These are phyloP conservation scores for Pangasianodon gigas DNA, from an alignment of 2,113 vertebrate genomes.

Conservation along the genomic window DNA sequence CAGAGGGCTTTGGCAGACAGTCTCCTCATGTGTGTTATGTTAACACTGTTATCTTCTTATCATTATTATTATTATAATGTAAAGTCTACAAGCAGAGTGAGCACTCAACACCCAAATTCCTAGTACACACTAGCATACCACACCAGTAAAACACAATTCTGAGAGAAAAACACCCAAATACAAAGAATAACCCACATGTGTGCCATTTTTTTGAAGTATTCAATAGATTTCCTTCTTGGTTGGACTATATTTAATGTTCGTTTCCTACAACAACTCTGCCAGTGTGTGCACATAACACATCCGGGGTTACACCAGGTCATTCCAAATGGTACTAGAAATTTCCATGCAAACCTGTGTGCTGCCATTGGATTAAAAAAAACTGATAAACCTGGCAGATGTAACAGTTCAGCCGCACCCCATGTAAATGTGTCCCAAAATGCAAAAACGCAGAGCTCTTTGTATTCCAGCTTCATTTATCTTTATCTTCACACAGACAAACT, in stretches of 20 bases:
- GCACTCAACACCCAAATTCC: background rate
- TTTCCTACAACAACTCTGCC: background rate
- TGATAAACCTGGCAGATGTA: conserved; percentile 29
- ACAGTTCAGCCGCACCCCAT: conserved; percentile 31
- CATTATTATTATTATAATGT: background rate
- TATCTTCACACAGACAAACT: conserved; percentile 15
- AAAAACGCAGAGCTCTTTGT: conserved; percentile 43
- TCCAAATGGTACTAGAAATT: conserved; percentile 13
- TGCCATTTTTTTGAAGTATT: background rate
- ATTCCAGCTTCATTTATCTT: conserved; percentile 1
- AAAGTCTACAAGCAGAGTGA: background rate
- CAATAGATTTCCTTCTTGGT: background rate
- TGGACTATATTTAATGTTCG: background rate
- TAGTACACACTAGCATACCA: background rate
- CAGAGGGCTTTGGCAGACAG: background rate
- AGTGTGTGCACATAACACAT: background rate
- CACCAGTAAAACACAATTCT: background rate
- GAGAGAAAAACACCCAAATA: background rate
- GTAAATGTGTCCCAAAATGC: conserved; percentile 52
- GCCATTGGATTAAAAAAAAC: conserved; percentile 19
- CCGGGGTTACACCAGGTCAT: conserved; percentile 6
- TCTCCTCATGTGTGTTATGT: background rate
- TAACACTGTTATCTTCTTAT: background rate
- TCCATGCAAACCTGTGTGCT: conserved; percentile 4
- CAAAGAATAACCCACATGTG: background rate